Evolutionary conservation across 2,888 invertebrate species (phyloP).

Genomic region (Andrena minutula): DNA sequence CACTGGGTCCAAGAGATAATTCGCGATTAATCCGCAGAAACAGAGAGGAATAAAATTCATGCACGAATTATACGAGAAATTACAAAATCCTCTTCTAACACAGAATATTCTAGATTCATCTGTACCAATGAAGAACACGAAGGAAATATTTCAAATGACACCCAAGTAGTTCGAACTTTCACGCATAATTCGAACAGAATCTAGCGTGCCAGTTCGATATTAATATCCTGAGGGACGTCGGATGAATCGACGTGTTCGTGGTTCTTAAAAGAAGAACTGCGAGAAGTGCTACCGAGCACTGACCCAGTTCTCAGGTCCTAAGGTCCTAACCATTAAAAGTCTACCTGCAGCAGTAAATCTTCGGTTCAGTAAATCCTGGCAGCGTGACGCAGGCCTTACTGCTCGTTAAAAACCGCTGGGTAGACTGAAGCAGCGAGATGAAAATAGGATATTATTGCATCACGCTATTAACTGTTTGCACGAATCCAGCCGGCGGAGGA

Average conservation of each 20-base stretch:
- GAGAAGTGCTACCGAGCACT: background rate
- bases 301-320: conserved; percentile 11
- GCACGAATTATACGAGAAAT: no score
- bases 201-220: background rate
- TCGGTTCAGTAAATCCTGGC: background rate
- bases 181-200: background rate
- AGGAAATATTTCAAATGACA: background rate
- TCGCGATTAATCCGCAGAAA: no score
- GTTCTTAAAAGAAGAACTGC: background rate
- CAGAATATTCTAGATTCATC: no score
- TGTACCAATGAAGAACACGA: background rate
- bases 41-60: no score
- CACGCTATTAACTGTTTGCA: conserved; percentile 35
- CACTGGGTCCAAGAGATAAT: no score
- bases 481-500: conserved; percentile 17
- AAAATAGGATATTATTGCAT: conserved; percentile 35
- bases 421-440: background rate
- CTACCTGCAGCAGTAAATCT: background rate
- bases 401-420: background rate
- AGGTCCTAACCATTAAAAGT: background rate
- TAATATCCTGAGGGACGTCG: no score
- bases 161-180: background rate
- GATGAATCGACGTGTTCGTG: background rate
- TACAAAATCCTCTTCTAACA: no score
- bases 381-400: background rate